Conservation (phyloP, 2,113 vertebrate genomes). For the Tachuris rubrigastra region DNA sequence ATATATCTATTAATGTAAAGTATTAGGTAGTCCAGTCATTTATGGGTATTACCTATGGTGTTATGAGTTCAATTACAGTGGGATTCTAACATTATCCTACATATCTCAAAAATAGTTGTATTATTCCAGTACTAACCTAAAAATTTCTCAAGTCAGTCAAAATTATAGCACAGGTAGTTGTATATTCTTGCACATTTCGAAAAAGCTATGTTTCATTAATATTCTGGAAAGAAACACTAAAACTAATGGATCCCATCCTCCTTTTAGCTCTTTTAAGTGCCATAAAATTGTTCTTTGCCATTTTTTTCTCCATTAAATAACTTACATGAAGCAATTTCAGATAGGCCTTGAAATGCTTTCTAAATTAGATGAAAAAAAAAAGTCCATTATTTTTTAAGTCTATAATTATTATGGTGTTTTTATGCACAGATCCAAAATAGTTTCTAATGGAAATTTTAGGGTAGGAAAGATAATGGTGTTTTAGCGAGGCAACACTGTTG, state of each 20-base stretch:
- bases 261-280: constrained; percentile 14
- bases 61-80: not conserved
- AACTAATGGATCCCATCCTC: constrained; percentile 61
- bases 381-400: constrained; percentile 76
- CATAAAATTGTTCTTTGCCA: constrained; percentile 62
- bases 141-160: not conserved
- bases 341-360: constrained; percentile 56
- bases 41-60: not conserved
- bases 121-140: not conserved
- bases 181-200: constrained; percentile 8
- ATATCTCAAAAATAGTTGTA: not conserved
- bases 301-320: constrained; percentile 73
- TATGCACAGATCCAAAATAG: constrained; percentile 54
- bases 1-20: not conserved
- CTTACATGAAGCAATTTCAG: constrained; percentile 58
- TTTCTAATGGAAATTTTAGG: constrained; percentile 71
- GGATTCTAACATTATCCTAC: not conserved
- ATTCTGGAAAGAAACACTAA: constrained; percentile 49
- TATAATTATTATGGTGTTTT: constrained; percentile 72
- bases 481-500: constrained; percentile 59
- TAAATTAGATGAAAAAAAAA: constrained; percentile 66
- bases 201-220: not conserved
- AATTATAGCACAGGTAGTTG: not conserved
- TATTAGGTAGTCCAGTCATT: not conserved
- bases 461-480: constrained; percentile 69